Evolutionary conservation across 2,888 invertebrate genomes (phyloP).

Genomic region (Philaethria dido): DNA sequence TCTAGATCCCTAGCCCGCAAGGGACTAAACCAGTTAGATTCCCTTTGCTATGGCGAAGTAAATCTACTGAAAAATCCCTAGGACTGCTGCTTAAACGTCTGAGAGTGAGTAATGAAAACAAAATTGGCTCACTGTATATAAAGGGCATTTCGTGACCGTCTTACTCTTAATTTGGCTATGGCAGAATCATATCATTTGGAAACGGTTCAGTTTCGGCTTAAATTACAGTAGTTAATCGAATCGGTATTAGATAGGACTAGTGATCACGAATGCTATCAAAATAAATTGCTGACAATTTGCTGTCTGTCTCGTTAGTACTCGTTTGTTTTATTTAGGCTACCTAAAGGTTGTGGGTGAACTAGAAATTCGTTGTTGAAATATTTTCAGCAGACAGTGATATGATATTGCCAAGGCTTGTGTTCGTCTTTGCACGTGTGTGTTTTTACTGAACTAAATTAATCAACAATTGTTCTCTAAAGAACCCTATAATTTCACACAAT

Average conservation of each 20-base stretch:
- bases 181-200: constrained; percentile 49
- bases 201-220: neutral
- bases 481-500: constrained; percentile 13
- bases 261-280: constrained; percentile 14
- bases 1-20: constrained; percentile 67
- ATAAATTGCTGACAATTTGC: constrained; percentile 21
- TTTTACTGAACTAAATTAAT: constrained; percentile 7
- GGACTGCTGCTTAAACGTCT: constrained; percentile 71
- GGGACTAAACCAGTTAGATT: constrained; percentile 66
- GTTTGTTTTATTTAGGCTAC: constrained; percentile 11
- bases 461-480: neutral
- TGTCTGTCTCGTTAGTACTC: neutral
- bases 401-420: constrained; percentile 34
- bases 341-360: neutral
- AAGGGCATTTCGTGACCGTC: constrained; percentile 49
- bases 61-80: constrained; percentile 73
- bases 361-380: neutral
- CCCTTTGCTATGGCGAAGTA: constrained; percentile 75
- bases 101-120: constrained; percentile 66
- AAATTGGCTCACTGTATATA: constrained; percentile 59
- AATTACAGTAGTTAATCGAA: constrained; percentile 21
- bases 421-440: constrained; percentile 21
- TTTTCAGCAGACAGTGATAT: constrained; percentile 32
- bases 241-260: constrained; percentile 2
- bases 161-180: constrained; percentile 50